phyloP scores from a whole-genome alignment of 1,140 invertebrate genomes.

The Pachypeltis micranthus region DNA sequence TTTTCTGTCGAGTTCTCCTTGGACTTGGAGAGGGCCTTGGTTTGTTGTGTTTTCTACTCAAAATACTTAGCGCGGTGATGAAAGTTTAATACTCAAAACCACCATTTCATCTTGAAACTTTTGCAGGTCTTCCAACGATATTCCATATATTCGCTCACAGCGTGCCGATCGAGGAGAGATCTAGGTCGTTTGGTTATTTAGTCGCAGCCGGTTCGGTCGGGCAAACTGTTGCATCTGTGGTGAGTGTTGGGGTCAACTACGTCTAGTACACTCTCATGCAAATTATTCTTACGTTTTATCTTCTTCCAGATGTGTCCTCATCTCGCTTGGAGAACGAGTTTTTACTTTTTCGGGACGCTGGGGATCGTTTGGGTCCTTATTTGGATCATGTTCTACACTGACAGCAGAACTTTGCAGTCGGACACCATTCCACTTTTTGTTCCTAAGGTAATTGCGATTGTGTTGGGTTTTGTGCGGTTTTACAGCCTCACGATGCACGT shows the following conservation, averaged over 20 bases:
- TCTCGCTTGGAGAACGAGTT: slow-evolving; percentile 54
- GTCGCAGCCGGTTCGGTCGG: slow-evolving; percentile 62
- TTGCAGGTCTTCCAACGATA: slow-evolving; percentile 60
- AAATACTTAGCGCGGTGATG: too few relatives aligned
- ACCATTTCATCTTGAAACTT: slow-evolving; percentile 21
- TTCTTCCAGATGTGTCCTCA: slow-evolving; percentile 45
- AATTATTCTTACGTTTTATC: slow-evolving; percentile 14
- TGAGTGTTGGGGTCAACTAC: too few relatives aligned
- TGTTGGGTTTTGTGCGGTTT: background rate
- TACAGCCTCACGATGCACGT: background rate
- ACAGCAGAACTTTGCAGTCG: slow-evolving; percentile 39
- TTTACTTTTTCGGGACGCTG: slow-evolving; percentile 58
- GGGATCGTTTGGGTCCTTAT: slow-evolving; percentile 58
- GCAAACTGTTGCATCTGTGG: slow-evolving; percentile 62
- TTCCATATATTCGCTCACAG: slow-evolving; percentile 67
- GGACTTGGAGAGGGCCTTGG: slow-evolving; percentile 67
- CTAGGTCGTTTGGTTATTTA: slow-evolving; percentile 62
- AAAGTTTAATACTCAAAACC: background rate
- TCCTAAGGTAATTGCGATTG: slow-evolving; percentile 44
- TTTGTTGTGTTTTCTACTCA: slow-evolving; percentile 34
- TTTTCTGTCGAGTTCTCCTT: slow-evolving; percentile 51
- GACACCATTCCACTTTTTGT: slow-evolving; percentile 53
- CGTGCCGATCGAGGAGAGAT: slow-evolving; percentile 60
- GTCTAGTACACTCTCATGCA: background rate
- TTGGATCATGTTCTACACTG: slow-evolving; percentile 52